Evolutionary conservation across 2,113 vertebrate species (phyloP).

Genomic region (Phalacrocorax brasilianus): DNA sequence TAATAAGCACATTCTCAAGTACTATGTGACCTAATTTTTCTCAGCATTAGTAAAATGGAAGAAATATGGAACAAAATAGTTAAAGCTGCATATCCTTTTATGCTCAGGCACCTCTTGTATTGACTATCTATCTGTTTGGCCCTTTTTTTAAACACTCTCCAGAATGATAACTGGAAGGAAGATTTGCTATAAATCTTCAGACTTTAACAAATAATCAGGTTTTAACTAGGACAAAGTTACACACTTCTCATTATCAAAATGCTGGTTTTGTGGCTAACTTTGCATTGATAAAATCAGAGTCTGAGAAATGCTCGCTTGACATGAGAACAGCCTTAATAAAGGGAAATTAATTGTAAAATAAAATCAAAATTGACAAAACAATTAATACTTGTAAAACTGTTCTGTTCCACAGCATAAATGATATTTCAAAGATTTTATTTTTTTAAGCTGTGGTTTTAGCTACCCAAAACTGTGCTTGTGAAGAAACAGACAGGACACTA

Average conservation of each 20-base stretch:
- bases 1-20: conserved; percentile 30
- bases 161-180: not conserved
- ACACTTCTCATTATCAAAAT: not conserved
- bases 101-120: not conserved
- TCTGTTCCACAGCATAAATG: not conserved
- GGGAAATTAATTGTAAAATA: not conserved
- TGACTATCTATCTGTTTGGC: not conserved
- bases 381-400: not conserved
- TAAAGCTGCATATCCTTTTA: not conserved
- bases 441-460: not conserved
- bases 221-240: not conserved
- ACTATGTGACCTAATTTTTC: not conserved
- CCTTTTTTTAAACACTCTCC: not conserved
- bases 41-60: not conserved
- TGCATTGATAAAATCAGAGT: not conserved
- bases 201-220: not conserved
- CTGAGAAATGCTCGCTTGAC: not conserved
- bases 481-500: not conserved
- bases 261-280: not conserved
- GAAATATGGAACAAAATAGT: not conserved
- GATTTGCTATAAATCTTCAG: not conserved
- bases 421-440: not conserved
- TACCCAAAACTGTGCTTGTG: not conserved
- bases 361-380: not conserved
- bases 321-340: not conserved